A percentile compares a stretch with the other conserved stretches of the same genome.
Conservation (phyloP, 2,888 invertebrate genomes). For the Phyllotreta striolata region DNA sequence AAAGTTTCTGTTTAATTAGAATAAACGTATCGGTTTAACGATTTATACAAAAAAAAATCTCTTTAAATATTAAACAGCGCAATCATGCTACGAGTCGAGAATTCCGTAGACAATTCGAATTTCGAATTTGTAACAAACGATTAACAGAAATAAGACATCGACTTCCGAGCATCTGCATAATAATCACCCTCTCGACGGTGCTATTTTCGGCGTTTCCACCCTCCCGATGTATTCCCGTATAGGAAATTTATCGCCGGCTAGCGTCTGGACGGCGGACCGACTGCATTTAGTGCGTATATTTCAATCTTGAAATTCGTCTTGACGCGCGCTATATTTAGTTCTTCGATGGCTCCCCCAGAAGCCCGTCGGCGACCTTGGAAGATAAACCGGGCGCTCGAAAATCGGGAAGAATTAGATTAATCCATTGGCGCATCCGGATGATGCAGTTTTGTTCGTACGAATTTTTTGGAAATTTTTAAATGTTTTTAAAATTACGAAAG, state of each 20-base stretch:
- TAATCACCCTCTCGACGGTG: slow-evolving; percentile 22
- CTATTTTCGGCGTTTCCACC: slow-evolving; percentile 23
- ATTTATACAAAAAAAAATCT: too few species aligned
- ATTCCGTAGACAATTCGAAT: too few species aligned
- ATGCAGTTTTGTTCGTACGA: too few species aligned
- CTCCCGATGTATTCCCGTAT: slow-evolving; percentile 2
- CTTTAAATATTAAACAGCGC: too few species aligned
- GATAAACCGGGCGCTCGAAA: too few species aligned
- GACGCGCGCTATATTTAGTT: slow-evolving; percentile 20
- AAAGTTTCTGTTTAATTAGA: too few species aligned
- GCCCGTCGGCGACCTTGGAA: slow-evolving; percentile 20
- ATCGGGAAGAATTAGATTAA: too few species aligned
- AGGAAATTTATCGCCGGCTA: slow-evolving; percentile 19
- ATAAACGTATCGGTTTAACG: too few species aligned
- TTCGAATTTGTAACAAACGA: not conserved
- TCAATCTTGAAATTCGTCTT: not conserved
- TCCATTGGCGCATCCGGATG: too few species aligned
- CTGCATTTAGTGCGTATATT: slow-evolving; percentile 8
- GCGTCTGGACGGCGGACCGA: slow-evolving; percentile 20
- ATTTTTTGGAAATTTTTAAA: too few species aligned
- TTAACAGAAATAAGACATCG: slow-evolving; percentile 1
- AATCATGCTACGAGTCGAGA: too few species aligned
- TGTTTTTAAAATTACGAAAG: too few species aligned
- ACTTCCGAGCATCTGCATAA: slow-evolving; percentile 17
- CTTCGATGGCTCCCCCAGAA: slow-evolving; percentile 22